Conservation (phyloP, 2,888 invertebrate species). For the Parnassius orleans region DNA sequence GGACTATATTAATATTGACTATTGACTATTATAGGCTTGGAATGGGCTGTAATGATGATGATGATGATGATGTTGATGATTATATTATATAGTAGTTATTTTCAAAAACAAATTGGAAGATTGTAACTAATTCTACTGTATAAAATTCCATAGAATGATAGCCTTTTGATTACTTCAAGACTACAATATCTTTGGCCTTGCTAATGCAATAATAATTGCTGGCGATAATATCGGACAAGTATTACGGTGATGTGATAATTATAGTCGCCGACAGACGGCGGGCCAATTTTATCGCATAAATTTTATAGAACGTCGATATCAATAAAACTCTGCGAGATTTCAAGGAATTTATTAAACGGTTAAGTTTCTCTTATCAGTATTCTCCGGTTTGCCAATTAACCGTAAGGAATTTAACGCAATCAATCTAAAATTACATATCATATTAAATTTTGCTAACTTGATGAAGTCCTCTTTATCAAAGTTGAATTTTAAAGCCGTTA, state of each 20-base stretch:
- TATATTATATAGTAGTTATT: too few relatives aligned
- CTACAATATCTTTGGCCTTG: constrained; percentile 20
- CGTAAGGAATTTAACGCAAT: constrained; percentile 12
- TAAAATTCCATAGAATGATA: constrained; percentile 7
- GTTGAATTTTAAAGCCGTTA: constrained; percentile 30
- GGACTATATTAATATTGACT: too few relatives aligned
- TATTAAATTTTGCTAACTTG: constrained; percentile 26
- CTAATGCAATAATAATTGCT: constrained; percentile 52
- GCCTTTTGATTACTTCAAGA: neutral
- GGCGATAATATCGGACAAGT: constrained; percentile 43
- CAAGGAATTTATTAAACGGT: constrained; percentile 15
- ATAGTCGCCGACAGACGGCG: constrained; percentile 44
- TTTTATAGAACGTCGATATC: constrained; percentile 23
- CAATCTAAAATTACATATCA: constrained; percentile 18
- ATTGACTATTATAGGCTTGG: too few relatives aligned
- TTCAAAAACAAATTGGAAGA: too few relatives aligned
- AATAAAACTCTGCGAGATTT: constrained; percentile 22
- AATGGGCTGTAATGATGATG: too few relatives aligned
- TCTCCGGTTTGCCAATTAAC: constrained; percentile 17
- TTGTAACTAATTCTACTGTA: neutral
- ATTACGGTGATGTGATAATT: constrained; percentile 58
- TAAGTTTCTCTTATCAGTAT: constrained; percentile 13
- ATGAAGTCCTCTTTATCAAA: constrained; percentile 30
- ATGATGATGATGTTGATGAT: too few relatives aligned
- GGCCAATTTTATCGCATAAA: constrained; percentile 32